phyloP scores from a whole-genome alignment of 2,888 invertebrate genomes.

The Spodoptera picta region DNA sequence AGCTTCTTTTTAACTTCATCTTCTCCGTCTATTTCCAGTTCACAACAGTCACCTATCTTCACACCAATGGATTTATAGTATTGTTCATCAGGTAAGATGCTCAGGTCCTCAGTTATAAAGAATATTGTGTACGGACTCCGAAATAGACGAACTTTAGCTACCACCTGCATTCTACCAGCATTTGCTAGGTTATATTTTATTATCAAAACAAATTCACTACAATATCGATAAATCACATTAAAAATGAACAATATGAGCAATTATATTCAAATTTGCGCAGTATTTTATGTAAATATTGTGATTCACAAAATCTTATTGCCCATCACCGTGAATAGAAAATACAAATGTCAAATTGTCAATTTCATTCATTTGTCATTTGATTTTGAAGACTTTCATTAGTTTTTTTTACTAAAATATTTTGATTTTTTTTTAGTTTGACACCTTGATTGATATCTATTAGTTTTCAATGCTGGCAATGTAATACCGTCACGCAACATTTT shows the following conservation, averaged over 20 bases:
- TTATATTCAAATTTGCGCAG: conserved; percentile 11
- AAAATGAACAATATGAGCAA: conserved; percentile 7
- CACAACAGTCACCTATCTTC: conserved; percentile 63
- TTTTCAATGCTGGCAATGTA: conserved; percentile 12
- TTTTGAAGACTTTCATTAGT: too few species aligned
- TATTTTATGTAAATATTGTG: conserved; percentile 2
- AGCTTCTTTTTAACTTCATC: conserved; percentile 57
- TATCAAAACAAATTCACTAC: neutral
- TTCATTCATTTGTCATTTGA: neutral
- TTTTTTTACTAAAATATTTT: too few species aligned
- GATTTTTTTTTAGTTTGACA: too few species aligned
- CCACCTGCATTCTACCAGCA: conserved; percentile 76
- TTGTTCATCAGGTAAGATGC: conserved; percentile 67
- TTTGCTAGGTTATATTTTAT: conserved; percentile 60
- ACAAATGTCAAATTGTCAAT: conserved; percentile 11
- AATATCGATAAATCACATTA: neutral
- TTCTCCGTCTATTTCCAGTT: conserved; percentile 56
- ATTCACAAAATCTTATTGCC: conserved; percentile 26
- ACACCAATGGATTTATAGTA: conserved; percentile 71
- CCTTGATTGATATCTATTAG: too few species aligned
- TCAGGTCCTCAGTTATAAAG: conserved; percentile 70
- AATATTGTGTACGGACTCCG: conserved; percentile 73
- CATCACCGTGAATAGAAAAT: neutral
- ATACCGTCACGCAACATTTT: too few species aligned
- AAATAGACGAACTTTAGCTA: conserved; percentile 73